Conservation (phyloP, 1,140 invertebrate species). For the Penaeus indicus region DNA sequence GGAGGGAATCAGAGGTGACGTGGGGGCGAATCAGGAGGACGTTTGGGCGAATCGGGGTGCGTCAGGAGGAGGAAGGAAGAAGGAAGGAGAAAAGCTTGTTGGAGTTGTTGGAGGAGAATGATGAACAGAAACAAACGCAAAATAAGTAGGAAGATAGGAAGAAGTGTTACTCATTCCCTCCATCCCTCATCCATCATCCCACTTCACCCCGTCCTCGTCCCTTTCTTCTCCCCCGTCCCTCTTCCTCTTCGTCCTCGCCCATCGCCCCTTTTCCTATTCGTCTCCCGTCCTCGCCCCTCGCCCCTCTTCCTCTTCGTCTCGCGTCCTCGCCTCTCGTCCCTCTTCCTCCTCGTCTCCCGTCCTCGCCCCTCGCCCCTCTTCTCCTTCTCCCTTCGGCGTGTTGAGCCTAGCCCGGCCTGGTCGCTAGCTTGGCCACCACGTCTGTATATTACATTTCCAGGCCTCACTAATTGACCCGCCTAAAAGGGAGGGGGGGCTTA, state of each 20-base stretch:
- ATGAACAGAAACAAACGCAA: too few species aligned
- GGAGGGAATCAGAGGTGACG: too few species aligned
- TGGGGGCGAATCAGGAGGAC: too few species aligned
- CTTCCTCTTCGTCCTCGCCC: not conserved
- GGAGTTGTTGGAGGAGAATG: too few species aligned
- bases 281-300: not conserved
- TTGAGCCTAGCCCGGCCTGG: not conserved
- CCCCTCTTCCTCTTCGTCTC: too few species aligned
- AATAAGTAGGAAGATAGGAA: too few species aligned
- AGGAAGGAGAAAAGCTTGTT: too few species aligned
- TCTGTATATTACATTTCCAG: constrained; percentile 58
- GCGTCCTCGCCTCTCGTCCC: not conserved
- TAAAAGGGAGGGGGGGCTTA: constrained; percentile 56
- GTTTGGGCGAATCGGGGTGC: too few species aligned
- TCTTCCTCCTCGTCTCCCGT: not conserved
- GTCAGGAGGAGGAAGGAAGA: too few species aligned
- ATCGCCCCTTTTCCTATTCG: not conserved
- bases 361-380: not conserved
- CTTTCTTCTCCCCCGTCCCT: not conserved
- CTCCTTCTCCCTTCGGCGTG: not conserved
- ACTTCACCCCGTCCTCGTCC: not conserved
- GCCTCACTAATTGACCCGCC: constrained; percentile 64
- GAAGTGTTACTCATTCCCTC: not conserved
- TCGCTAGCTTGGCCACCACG: not conserved
- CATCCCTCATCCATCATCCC: not conserved